Evolutionary conservation across 2,888 invertebrate species (phyloP), one percentile per base, ranked within the genome.

Genomic region (Caenorhabditis sp.): DNA sequence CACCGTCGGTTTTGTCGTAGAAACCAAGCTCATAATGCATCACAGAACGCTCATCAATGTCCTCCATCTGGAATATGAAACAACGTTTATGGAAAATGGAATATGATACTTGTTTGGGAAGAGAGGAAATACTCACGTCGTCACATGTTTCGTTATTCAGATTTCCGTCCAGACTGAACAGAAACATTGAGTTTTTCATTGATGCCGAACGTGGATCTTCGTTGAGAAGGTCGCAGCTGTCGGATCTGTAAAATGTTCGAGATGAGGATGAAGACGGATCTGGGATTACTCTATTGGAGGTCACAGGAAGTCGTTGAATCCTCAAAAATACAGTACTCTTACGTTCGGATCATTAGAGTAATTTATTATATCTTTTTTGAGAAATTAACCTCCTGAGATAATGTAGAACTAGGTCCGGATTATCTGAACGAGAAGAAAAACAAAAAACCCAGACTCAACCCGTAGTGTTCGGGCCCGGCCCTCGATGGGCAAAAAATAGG

Each of bases 1-100:
- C 90, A 83, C 92, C 92, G 81, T 93, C 92, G 0, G 92, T 91
- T 1, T 93, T 93, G 0, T 92, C 91, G 87, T 93, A 91, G 58
- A 93, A 91, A 31, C 92, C 91, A 70, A 93, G 88, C 88, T 93
- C 93, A 84, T 86, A 86, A 64, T 85, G 85, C 58, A 84, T 71
- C 26, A 86, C 83, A 49, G 82, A 81, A 58, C 84, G 74, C 60
- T 84, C 82, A 68, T 86, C 85, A 37, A 82, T 78, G 12, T 81
- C 83, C 37, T 80, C 77, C 65, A 75, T 67, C 81, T 80, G 72
- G 36, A 77, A 66, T 3, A 19, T n/a, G 21, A 31, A 31, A 31
- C 10, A 31, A 10, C 4, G 31, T 4, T 6, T 31, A n/a, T 31
- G 31, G 31, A n/a, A n/a, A n/a, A 31, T 31, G 43, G 17, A 43